Evolutionary conservation across 1,140 invertebrate genomes (phyloP), one percentile per base, ranked within the genome.

Genomic region (Nilaparvata lugens): DNA sequence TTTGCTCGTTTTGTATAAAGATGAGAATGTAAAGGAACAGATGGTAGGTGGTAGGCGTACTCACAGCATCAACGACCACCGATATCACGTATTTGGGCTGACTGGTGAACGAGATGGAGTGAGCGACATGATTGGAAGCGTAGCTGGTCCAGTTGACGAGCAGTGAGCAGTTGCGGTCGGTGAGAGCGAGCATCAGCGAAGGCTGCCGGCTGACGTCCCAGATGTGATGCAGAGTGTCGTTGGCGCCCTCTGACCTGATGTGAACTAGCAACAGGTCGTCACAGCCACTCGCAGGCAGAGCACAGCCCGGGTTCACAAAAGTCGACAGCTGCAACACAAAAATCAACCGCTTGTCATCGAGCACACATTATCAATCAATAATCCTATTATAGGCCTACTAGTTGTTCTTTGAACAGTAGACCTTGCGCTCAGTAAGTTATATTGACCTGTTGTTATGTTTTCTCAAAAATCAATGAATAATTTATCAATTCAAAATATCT

Each of bases 131-230:
- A 54, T 55, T 65, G 9, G 60, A 65, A 40, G n/a, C 7, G 21
- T 65, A 67, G 13, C 73, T 62, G 0, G 69, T 48, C 80, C 81
- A 83, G 40, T 62, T 64, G 31, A 83, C 72, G 31, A 71, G 62
- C 6, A 82, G 28, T 28, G 71, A 69, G 14, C 76, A 70, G 51
- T 76, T 75, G 0, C 65, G 45, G 0, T 71, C 66, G 19, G 77
- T 76, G 1, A 81, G 62, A 1, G 76, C 75, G 23, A 79, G 67
- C 4, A 82, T 64, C 7, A 82, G 60, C 2, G 78, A 76, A 0
- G 82, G 81, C 54, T 73, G 71, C 14, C 75, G 69, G 28, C 75
- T 75, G 62, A 83, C 82, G 67, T 82, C 80, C 81, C 81, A 83
- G 23, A 83, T 55, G 64, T 82, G 80, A 64, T 83, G 81, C 2